Evolutionary conservation across 1,140 invertebrate species (phyloP).

Genomic region (Eupristina koningsbergeri): DNA sequence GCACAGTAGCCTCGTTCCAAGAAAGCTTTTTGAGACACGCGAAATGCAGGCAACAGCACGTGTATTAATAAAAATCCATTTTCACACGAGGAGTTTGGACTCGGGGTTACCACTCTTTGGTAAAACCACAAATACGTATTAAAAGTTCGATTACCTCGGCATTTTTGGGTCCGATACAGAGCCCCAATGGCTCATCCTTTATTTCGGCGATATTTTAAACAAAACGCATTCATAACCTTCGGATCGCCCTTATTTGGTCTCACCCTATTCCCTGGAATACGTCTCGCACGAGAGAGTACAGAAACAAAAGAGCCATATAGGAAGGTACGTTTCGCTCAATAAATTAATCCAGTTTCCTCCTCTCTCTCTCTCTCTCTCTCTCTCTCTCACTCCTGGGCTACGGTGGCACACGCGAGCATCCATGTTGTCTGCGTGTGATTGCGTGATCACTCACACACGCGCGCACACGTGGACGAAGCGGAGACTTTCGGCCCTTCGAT

Average conservation of each 20-base stretch:
- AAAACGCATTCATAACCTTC: neutral
- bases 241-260: neutral
- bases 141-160: slow-evolving; percentile 2
- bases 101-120: too few relatives aligned
- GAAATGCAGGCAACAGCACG: too few relatives aligned
- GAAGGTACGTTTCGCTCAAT: slow-evolving; percentile 56
- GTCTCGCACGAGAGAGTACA: slow-evolving; percentile 30
- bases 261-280: neutral
- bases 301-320: slow-evolving; percentile 35
- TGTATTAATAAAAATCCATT: neutral
- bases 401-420: too few relatives aligned
- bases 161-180: neutral
- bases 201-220: neutral
- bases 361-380: neutral
- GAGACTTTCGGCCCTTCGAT: slow-evolving; percentile 26
- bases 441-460: neutral
- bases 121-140: neutral
- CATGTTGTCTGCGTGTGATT: too few relatives aligned
- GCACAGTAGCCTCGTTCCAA: too few relatives aligned
- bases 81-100: too few relatives aligned
- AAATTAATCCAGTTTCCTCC: slow-evolving; percentile 63
- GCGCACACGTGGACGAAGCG: neutral
- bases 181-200: neutral
- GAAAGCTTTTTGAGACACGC: too few relatives aligned
- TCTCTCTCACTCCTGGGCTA: too few relatives aligned